Evolutionary conservation across 2,797 vertebrate genomes (phyloP).

Genomic region (Ispidina picta): DNA sequence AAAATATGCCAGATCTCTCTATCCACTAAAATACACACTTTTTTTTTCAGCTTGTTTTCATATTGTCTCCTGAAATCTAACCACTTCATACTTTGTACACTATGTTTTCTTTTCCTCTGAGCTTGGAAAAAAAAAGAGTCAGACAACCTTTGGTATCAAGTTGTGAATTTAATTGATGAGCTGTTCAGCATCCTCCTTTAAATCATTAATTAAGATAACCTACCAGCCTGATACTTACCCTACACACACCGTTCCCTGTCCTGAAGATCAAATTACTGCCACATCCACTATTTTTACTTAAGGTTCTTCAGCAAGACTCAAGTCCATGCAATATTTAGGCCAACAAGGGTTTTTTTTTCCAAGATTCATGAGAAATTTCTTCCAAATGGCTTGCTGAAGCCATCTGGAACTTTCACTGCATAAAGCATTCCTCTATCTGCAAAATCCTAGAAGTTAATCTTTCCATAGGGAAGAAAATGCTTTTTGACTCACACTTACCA

Average conservation of each 20-base stretch:
- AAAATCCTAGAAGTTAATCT: neutral
- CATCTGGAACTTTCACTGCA: neutral
- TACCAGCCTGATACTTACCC: neutral
- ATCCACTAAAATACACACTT: neutral
- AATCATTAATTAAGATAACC: neutral
- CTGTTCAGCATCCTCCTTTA: neutral
- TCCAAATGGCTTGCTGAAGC: conserved; percentile 20
- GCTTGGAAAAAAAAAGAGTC: neutral
- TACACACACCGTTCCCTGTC: neutral
- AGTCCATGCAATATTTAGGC: neutral
- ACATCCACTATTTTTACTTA: conserved; percentile 32
- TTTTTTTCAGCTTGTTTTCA: neutral
- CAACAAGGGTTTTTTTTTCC: neutral
- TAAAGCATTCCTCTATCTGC: neutral
- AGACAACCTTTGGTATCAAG: neutral
- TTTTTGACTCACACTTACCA: neutral
- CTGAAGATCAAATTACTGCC: conserved; percentile 44
- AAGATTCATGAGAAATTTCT: conserved; percentile 4
- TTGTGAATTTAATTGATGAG: neutral
- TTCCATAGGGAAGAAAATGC: neutral
- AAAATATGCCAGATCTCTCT: neutral
- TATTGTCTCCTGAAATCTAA: neutral
- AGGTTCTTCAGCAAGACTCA: conserved; percentile 26
- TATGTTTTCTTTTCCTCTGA: neutral
- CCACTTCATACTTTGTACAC: neutral